These are phyloP conservation scores for Brachypodius melanocephalos DNA, from an alignment of 2,113 vertebrate genomes.

Conservation along the genomic window DNA sequence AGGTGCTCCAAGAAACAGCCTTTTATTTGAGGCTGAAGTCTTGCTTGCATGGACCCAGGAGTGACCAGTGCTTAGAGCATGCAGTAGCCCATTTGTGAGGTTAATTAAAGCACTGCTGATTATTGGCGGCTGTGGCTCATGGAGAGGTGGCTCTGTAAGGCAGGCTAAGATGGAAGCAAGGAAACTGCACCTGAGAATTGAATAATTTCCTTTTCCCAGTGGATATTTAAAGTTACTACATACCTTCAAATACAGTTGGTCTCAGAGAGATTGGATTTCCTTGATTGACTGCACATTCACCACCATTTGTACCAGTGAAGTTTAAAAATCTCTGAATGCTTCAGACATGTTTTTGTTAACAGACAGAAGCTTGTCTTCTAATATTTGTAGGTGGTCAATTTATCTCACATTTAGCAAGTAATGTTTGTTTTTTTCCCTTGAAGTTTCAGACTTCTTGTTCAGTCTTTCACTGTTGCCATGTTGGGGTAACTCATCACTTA, in stretches of 20 bases:
- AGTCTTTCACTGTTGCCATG: neutral
- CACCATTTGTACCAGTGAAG: neutral
- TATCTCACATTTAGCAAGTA: neutral
- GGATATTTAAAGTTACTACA: neutral
- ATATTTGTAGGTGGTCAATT: neutral
- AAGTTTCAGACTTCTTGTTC: neutral
- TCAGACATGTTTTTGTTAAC: neutral
- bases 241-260: fast-evolving
- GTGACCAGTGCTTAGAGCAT: neutral
- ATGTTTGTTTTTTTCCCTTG: neutral
- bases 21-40: neutral
- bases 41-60: neutral
- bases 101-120: neutral
- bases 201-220: neutral
- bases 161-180: neutral
- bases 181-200: neutral
- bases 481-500: neutral
- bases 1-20: neutral
- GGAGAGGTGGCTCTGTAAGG: neutral
- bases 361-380: neutral
- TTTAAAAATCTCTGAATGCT: neutral
- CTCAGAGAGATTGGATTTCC: neutral
- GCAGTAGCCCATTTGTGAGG: neutral
- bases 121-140: neutral
- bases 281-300: neutral